Conservation (phyloP, 2,797 vertebrate species). For the Mus caroli region DNA sequence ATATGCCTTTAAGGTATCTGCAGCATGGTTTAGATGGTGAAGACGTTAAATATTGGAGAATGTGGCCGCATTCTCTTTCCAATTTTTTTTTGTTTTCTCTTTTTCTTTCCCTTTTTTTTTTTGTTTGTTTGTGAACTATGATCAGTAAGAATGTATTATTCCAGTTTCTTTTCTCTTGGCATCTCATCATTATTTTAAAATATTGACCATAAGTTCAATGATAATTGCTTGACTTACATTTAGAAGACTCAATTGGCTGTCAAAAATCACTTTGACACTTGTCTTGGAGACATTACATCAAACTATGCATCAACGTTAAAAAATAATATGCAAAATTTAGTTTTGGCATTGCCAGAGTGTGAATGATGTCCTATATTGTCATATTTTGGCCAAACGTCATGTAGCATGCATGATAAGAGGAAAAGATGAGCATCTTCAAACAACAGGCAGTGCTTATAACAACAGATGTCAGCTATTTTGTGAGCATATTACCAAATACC, state of each 20-base stretch:
- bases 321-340: slow-evolving; percentile 76
- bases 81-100: not conserved
- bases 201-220: slow-evolving; percentile 75
- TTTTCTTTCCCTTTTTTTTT: not conserved
- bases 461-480: slow-evolving; percentile 84
- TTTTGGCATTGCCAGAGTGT: slow-evolving; percentile 73
- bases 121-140: not conserved
- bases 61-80: slow-evolving; percentile 40
- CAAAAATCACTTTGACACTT: slow-evolving; percentile 78
- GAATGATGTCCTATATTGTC: slow-evolving; percentile 27
- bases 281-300: slow-evolving; percentile 75
- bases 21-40: not conserved
- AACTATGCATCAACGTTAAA: slow-evolving; percentile 59
- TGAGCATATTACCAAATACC: slow-evolving; percentile 81
- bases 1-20: slow-evolving; percentile 32
- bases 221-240: slow-evolving; percentile 82
- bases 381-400: slow-evolving; percentile 73
- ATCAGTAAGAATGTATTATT: slow-evolving; percentile 73
- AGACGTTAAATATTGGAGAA: not conserved
- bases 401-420: slow-evolving; percentile 42
- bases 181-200: slow-evolving; percentile 81
- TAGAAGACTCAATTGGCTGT: slow-evolving; percentile 74
- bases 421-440: slow-evolving; percentile 77
- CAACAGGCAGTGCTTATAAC: slow-evolving; percentile 74
- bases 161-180: slow-evolving; percentile 68